A percentile compares a stretch with the other conserved stretches of the same genome.
phyloP scores from a whole-genome alignment of 2,113 vertebrate genomes.

The Gnathonemus echidnorhynchus region DNA sequence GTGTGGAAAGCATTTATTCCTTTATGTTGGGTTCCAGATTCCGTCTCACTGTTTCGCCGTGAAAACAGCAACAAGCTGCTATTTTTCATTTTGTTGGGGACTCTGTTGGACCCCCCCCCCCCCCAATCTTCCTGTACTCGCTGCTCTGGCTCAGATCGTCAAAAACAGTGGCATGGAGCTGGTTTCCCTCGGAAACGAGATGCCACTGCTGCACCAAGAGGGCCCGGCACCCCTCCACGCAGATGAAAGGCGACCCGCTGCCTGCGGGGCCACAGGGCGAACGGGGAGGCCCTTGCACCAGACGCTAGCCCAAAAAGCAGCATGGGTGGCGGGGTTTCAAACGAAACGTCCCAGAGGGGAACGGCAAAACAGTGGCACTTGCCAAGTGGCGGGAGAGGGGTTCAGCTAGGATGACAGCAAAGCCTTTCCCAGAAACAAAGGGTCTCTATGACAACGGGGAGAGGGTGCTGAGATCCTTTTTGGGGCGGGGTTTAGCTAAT shows the following conservation, averaged over 20 bases:
- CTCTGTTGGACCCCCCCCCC: not conserved
- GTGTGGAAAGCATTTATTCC: not conserved
- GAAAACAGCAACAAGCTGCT: not conserved
- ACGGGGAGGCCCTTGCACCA: not conserved
- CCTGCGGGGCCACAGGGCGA: not conserved
- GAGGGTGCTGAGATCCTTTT: not conserved
- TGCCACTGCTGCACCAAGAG: not conserved
- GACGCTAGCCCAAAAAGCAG: slow-evolving; percentile 1
- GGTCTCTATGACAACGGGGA: slow-evolving; percentile 6
- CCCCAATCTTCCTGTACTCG: not conserved
- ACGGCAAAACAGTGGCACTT: not conserved
- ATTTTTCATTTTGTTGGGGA: not conserved
- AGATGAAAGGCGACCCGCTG: not conserved
- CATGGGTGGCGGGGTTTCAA: slow-evolving; percentile 13
- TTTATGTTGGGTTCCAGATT: not conserved
- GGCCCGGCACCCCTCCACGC: not conserved
- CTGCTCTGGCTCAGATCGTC: not conserved
- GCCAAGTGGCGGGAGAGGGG: not conserved
- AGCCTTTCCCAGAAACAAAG: not conserved
- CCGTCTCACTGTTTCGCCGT: not conserved
- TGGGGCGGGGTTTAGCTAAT: not conserved
- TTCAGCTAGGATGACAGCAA: not conserved
- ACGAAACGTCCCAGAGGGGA: slow-evolving; percentile 4
- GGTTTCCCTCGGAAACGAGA: not conserved
- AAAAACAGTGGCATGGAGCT: not conserved